Evolutionary conservation across 92 coral and sea anemone genomes (phyloP).

Genomic region (Blastomussa wellsi): DNA sequence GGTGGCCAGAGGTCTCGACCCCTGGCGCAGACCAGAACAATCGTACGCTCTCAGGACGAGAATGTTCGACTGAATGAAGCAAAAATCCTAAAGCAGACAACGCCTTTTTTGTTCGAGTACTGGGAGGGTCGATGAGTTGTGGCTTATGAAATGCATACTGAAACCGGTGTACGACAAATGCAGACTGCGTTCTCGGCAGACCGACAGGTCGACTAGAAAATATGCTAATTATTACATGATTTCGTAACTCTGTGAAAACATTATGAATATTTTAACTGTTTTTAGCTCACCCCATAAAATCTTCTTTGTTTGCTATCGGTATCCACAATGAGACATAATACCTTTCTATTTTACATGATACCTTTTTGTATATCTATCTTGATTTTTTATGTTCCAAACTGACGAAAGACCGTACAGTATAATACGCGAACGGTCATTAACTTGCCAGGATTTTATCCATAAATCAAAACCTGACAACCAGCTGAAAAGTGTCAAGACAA

Average conservation of each 20-base stretch:
- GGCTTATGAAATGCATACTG: too few species aligned
- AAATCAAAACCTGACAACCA: background rate
- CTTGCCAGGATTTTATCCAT: background rate
- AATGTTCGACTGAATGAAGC: too few species aligned
- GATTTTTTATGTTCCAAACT: background rate
- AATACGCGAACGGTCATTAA: background rate
- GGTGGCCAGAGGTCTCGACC: too few species aligned
- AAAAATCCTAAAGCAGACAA: too few species aligned
- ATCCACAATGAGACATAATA: background rate
- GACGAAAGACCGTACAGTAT: background rate
- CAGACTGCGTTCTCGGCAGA: background rate
- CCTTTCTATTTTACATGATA: background rate
- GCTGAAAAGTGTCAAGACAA: background rate
- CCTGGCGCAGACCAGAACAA: too few species aligned
- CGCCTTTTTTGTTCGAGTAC: too few species aligned
- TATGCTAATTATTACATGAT: constrained; percentile 3
- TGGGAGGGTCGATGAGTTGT: too few species aligned
- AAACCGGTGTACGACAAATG: too few species aligned
- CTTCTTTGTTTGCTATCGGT: background rate
- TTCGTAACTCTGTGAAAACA: background rate
- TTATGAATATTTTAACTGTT: constrained; percentile 22
- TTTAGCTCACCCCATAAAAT: background rate
- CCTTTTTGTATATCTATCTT: background rate
- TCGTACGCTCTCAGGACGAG: too few species aligned
- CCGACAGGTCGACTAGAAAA: background rate